phyloP scores from a whole-genome alignment of 2,113 vertebrate species.

The Dolichallabes microphthalmus region DNA sequence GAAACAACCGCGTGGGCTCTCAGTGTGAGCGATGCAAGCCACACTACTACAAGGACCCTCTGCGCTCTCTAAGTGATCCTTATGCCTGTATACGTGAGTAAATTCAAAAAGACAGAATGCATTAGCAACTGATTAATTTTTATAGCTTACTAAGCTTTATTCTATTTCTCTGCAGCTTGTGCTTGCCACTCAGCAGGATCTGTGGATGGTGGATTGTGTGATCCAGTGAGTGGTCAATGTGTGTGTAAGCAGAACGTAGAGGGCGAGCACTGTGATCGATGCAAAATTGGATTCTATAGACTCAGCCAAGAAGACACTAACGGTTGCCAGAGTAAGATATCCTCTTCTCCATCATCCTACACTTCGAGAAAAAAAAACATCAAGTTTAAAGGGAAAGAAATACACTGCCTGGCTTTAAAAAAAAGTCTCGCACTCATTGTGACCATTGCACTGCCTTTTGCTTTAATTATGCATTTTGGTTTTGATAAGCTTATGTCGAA shows the following conservation, averaged over 20 bases:
- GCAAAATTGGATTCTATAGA: constrained; percentile 73
- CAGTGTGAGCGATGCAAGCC: constrained; percentile 78
- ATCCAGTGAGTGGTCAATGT: constrained; percentile 72
- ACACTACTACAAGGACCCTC: constrained; percentile 76
- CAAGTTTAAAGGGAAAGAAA: neutral
- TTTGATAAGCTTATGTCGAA: too few relatives aligned
- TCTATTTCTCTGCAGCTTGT: constrained; percentile 70
- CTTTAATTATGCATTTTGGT: too few relatives aligned
- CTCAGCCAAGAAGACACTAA: constrained; percentile 66
- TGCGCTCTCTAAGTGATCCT: constrained; percentile 67
- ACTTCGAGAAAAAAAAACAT: neutral
- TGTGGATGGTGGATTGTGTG: constrained; percentile 66
- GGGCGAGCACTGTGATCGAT: constrained; percentile 77
- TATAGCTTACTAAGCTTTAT: neutral
- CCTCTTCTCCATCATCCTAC: neutral
- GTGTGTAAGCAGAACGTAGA: constrained; percentile 81
- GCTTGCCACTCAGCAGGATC: constrained; percentile 75
- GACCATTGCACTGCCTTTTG: too few relatives aligned
- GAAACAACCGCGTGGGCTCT: constrained; percentile 75
- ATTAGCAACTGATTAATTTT: neutral
- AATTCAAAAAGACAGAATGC: neutral
- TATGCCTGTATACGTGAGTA: constrained; percentile 75
- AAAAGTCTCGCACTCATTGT: too few relatives aligned
- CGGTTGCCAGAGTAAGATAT: constrained; percentile 77
- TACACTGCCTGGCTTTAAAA: too few relatives aligned